These are phyloP conservation scores for Rotaria socialis DNA, from an alignment of 2,888 invertebrate species.

Conservation along the genomic window DNA sequence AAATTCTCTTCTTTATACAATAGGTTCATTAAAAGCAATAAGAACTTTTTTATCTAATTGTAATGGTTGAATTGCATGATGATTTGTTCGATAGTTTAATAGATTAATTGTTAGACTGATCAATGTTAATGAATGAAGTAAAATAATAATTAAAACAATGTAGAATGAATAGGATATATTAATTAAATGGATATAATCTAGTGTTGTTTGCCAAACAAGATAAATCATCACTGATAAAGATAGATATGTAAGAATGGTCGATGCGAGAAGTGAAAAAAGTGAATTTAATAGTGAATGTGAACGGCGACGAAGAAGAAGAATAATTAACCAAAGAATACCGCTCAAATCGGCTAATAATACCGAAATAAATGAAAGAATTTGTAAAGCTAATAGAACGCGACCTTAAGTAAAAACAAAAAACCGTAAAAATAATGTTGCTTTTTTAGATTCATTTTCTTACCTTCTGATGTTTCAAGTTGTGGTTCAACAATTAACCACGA, in stretches of 20 bases:
- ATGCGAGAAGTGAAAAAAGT: background rate
- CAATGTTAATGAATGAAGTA: background rate
- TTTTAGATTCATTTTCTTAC: background rate
- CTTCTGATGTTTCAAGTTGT: background rate
- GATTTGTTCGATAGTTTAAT: background rate
- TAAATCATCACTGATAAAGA: background rate
- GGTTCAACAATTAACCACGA: conserved; percentile 17
- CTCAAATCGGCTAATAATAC: background rate
- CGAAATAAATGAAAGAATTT: background rate
- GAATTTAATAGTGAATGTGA: background rate
- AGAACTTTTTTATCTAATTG: background rate
- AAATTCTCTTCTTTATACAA: background rate
- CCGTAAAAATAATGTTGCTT: too few relatives aligned
- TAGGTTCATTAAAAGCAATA: conserved; percentile 10
- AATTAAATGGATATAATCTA: background rate
- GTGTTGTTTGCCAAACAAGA: background rate
- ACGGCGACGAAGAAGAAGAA: background rate
- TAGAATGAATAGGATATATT: conserved; percentile 15
- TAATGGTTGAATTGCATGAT: background rate
- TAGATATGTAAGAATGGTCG: background rate
- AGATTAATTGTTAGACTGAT: background rate
- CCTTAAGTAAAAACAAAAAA: background rate
- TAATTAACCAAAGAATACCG: background rate
- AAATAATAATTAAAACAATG: background rate
- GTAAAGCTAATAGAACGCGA: background rate